Conservation (phyloP, 2,797 vertebrate species). For the Busarellus nigricollis region DNA sequence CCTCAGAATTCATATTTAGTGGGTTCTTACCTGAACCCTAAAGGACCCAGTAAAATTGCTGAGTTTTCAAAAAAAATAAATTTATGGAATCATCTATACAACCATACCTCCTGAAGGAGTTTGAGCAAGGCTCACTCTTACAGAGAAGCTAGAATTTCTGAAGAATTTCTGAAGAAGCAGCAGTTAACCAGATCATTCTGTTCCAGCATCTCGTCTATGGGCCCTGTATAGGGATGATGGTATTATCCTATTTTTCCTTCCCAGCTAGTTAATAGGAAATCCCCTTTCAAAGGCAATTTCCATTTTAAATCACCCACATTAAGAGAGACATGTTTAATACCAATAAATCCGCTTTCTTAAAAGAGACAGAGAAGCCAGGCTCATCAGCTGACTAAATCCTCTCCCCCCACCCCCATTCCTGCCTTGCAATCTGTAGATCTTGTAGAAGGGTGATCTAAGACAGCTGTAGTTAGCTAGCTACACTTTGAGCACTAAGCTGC, state of each 20-base stretch:
- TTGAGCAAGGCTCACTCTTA: neutral
- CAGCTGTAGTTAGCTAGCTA: constrained; percentile 19
- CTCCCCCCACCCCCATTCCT: constrained; percentile 25
- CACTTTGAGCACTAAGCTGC: neutral
- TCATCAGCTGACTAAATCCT: constrained; percentile 59
- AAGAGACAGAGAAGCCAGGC: constrained; percentile 51
- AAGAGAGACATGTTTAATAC: constrained; percentile 68
- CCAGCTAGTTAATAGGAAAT: constrained; percentile 64
- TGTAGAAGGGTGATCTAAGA: constrained; percentile 9
- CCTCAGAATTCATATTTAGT: neutral
- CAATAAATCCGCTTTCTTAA: constrained; percentile 67
- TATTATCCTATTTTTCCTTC: constrained; percentile 65
- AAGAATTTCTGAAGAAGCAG: constrained; percentile 14
- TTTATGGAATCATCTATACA: neutral
- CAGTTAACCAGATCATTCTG: constrained; percentile 36
- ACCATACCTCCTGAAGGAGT: neutral
- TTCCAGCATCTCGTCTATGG: constrained; percentile 1
- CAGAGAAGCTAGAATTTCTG: neutral
- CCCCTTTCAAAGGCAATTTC: constrained; percentile 67
- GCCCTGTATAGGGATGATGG: constrained; percentile 7
- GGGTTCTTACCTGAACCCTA: neutral
- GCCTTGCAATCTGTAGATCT: constrained; percentile 59
- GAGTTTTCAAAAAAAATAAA: neutral
- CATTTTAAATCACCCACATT: constrained; percentile 68
- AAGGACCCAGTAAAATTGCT: neutral